Conservation (phyloP, 2,888 invertebrate genomes). For the Leucophenga montana region DNA sequence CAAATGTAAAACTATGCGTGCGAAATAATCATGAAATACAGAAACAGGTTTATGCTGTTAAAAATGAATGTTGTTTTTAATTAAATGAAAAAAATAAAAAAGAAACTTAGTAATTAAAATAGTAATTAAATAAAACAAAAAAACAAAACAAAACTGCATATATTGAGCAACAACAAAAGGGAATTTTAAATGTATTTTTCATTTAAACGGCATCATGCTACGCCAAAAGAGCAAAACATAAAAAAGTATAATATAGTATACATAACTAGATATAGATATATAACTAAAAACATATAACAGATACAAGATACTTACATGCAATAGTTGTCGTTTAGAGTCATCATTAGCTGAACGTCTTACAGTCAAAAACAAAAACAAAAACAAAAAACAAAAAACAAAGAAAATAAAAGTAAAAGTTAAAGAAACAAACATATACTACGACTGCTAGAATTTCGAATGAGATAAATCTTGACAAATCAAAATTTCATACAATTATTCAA, state of each 20-base stretch:
- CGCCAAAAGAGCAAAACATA: conserved; percentile 1
- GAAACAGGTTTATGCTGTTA: conserved; percentile 22
- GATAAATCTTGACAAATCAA: conserved; percentile 48
- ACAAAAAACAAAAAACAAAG: conserved; percentile 8
- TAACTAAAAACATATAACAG: too few relatives aligned
- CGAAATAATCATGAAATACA: conserved; percentile 20
- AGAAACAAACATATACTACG: conserved; percentile 40
- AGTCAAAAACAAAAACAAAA: conserved; percentile 26
- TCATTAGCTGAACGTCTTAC: not conserved
- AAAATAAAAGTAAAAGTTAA: not conserved
- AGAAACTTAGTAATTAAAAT: conserved; percentile 35
- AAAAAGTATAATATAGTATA: not conserved
- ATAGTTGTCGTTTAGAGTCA: too few relatives aligned
- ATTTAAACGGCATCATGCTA: conserved; percentile 36
- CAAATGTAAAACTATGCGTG: conserved; percentile 19
- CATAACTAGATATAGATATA: not conserved
- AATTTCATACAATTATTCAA: conserved; percentile 19
- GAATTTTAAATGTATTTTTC: conserved; percentile 37
- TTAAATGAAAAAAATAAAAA: conserved; percentile 6
- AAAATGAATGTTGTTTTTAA: conserved; percentile 21
- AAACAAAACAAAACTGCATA: conserved; percentile 33
- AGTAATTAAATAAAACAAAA: conserved; percentile 31
- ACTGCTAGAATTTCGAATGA: conserved; percentile 67
- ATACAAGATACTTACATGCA: too few relatives aligned
- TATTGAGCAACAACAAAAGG: conserved; percentile 36